Conservation (phyloP, 1,140 invertebrate species). For the Drosophila orosa region DNA sequence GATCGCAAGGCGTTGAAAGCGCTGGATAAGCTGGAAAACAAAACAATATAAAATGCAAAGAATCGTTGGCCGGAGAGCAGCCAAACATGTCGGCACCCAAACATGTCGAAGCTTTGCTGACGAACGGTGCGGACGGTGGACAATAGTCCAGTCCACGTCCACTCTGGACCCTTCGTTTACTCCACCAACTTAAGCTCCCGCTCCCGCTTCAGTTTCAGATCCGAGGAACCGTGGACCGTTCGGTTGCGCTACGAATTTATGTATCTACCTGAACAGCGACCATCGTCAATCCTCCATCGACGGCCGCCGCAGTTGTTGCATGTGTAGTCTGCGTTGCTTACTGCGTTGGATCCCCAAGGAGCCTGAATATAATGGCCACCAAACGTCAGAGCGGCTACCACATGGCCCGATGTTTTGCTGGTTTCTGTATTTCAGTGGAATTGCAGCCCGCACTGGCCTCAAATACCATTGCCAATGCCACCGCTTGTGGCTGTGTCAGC, state of each 20-base stretch:
- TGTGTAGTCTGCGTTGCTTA: slow-evolving; percentile 39
- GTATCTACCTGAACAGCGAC: slow-evolving; percentile 81
- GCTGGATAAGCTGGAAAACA: slow-evolving; percentile 72
- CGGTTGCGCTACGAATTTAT: slow-evolving; percentile 80
- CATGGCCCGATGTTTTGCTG: slow-evolving; percentile 59
- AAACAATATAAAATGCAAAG: slow-evolving; percentile 71
- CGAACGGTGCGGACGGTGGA: slow-evolving; percentile 34
- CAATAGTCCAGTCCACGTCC: slow-evolving; percentile 20
- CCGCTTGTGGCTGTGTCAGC: slow-evolving; percentile 20
- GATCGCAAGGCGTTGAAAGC: slow-evolving; percentile 72
- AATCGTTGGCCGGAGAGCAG: slow-evolving; percentile 18
- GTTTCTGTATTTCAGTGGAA: slow-evolving; percentile 67
- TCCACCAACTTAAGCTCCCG: slow-evolving; percentile 2
- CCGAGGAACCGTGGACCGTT: slow-evolving; percentile 48
- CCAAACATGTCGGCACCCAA: slow-evolving; percentile 37
- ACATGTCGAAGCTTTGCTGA: slow-evolving; percentile 60
- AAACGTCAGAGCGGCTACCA: slow-evolving; percentile 58
- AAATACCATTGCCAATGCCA: slow-evolving; percentile 15
- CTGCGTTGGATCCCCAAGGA: slow-evolving; percentile 47
- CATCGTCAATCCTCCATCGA: slow-evolving; percentile 79
- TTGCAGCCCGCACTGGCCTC: slow-evolving; percentile 27
- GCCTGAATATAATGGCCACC: slow-evolving; percentile 77
- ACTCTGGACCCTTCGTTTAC: slow-evolving; percentile 1
- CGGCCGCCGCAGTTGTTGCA: slow-evolving; percentile 36
- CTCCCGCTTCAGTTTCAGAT: slow-evolving; percentile 23